Base-by-base conservation (phyloP, 2,888 invertebrate genomes). In the Tipula unca region DNA sequence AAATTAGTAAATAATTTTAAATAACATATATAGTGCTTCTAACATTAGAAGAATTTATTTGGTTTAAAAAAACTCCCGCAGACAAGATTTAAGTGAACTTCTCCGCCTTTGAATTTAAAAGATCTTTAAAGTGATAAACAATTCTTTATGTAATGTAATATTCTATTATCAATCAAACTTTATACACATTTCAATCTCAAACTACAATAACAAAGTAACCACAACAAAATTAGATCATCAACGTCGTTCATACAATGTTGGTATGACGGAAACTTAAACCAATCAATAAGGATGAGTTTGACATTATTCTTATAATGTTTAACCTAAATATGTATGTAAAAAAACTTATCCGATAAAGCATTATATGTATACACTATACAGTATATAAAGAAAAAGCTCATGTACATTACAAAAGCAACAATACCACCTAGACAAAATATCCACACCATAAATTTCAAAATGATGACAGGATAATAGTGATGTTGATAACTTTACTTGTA, bases 381-480 rank as follows among this genome's bases (percentile, higher is more conserved):
- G 1, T 48, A 48, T 48, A 17, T 48, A 54, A 54, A 17, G 48
- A 17, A 69, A 69, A 69, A 69, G 69, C 25, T 69, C 25, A 25
- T 69, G 10, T 20, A 69, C 69, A 69, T 10, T 69, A 48, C 69
- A 69, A 69, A 25, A 69, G n/a, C n/a, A 48, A 48, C 25, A 69
- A 17, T n/a, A 20, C 69, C 20, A 69, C 25, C 20, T 69, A 69
- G 69, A 69, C 25, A 69, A 69, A 69, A 69, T 69, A 69, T 69
- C 69, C 69, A 69, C 20, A 69, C 69, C 69, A 69, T 69, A 69
- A 69, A 69, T 69, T 69, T 69, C 0, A 69, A 8, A 69, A 69
- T 69, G 69, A 69, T 69, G 69, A 69, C 69, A 69, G 69, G 69
- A 69, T 69, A 69, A 69, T 69, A 69, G 69, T 69, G 69, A 69